phyloP scores from a whole-genome alignment of 2,888 invertebrate species.

The Apamea anceps region DNA sequence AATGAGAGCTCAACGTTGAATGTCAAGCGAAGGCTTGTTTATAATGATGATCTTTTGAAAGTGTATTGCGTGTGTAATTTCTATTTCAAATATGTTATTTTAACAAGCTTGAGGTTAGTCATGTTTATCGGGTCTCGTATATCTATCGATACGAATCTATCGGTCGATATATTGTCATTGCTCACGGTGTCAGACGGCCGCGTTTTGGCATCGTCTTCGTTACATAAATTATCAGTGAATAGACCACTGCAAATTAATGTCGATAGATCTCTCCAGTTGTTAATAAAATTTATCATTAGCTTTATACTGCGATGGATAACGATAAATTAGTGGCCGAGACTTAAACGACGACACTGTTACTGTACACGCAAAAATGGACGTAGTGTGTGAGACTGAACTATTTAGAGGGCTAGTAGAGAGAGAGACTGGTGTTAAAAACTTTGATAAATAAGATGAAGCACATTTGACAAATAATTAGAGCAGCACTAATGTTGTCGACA shows the following conservation, averaged over 20 bases:
- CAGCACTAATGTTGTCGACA: conserved; percentile 15
- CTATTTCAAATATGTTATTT: conserved; percentile 62
- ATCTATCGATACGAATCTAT: conserved; percentile 66
- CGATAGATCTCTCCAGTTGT: conserved; percentile 70
- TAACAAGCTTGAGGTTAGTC: conserved; percentile 49
- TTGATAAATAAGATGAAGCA: conserved; percentile 27
- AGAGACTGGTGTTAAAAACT: background rate
- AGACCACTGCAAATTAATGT: conserved; percentile 64
- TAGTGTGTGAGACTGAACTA: background rate
- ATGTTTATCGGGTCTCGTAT: conserved; percentile 60
- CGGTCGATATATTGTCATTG: conserved; percentile 69
- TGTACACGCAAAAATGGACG: conserved; percentile 1
- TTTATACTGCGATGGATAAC: conserved; percentile 48
- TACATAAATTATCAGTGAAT: conserved; percentile 70
- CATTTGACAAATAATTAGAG: conserved; percentile 34
- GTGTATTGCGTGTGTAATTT: conserved; percentile 50
- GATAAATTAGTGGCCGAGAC: conserved; percentile 56
- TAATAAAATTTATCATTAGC: conserved; percentile 69
- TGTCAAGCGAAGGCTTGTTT: conserved; percentile 44
- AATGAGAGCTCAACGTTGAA: conserved; percentile 41
- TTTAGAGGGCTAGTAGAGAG: background rate
- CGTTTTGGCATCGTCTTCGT: conserved; percentile 71
- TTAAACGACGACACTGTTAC: conserved; percentile 13
- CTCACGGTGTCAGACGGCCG: conserved; percentile 66
- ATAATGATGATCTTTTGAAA: conserved; percentile 48